Conservation (phyloP, 2,113 vertebrate genomes). For the Coturnix japonica region DNA sequence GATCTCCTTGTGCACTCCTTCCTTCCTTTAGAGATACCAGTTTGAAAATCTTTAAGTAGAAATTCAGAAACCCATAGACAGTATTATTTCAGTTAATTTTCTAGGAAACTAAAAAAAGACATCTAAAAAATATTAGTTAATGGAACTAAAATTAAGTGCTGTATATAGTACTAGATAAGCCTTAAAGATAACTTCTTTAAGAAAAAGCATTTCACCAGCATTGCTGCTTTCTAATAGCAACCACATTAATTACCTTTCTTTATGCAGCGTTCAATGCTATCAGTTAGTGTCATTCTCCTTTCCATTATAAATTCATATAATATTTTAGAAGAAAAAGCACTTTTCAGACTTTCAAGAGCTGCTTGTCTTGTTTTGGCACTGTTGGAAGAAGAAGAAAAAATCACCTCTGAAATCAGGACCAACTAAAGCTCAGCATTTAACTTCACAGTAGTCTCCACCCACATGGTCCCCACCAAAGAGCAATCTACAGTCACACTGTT, state of each 20-base stretch:
- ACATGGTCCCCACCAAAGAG: rapidly evolving
- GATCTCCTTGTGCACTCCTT: neutral
- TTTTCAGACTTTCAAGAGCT: conserved; percentile 93
- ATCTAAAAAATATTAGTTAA: neutral
- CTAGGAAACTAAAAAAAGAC: neutral
- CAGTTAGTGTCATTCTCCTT: conserved; percentile 95
- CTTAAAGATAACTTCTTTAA: neutral
- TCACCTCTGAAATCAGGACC: neutral
- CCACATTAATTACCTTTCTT: conserved; percentile 88
- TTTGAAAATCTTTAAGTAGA: neutral
- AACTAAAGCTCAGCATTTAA: neutral
- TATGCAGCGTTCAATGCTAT: conserved; percentile 95
- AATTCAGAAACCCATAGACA: neutral
- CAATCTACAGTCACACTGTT: neutral
- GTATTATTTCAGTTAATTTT: neutral
- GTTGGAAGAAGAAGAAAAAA: conserved; percentile 26
- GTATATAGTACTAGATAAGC: neutral
- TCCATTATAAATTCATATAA: conserved; percentile 94
- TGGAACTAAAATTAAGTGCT: neutral
- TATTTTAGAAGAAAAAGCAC: conserved; percentile 91
- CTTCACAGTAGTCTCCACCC: neutral
- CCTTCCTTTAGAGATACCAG: neutral
- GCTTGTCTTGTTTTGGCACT: conserved; percentile 95
- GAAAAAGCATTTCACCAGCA: neutral
- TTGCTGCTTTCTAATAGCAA: neutral